A percentile compares a stretch with the other conserved stretches of the same genome.
phyloP scores from a whole-genome alignment of 2,888 invertebrate genomes.

The Oxystoma pomonae region DNA sequence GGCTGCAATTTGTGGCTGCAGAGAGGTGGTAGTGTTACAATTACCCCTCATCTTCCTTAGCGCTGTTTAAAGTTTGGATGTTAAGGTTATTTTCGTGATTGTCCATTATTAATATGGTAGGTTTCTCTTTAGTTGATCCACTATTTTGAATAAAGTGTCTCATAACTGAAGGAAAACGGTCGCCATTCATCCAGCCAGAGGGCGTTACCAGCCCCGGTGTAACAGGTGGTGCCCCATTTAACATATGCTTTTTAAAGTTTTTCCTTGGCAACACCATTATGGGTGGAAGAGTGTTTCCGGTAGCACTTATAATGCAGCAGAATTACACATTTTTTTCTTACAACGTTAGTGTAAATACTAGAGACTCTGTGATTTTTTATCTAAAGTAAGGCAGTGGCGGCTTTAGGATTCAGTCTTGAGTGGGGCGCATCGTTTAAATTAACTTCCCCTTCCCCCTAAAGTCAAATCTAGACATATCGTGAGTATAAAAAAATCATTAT shows the following conservation, averaged over 20 bases:
- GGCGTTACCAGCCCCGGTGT: neutral
- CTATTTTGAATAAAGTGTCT: no score
- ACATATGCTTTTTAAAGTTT: constrained; percentile 18
- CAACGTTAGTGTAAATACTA: no score
- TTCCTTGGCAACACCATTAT: constrained; percentile 7
- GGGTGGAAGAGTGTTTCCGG: constrained; percentile 8
- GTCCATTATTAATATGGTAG: constrained; percentile 33
- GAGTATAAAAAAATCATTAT: no score
- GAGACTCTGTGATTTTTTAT: constrained; percentile 8
- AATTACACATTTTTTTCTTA: no score
- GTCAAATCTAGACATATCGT: no score
- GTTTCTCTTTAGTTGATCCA: constrained; percentile 25
- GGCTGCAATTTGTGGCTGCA: no score
- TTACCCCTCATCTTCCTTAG: constrained; percentile 31
- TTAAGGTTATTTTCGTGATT: constrained; percentile 34
- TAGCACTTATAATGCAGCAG: constrained; percentile 10
- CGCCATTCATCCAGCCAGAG: neutral
- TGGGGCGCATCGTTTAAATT: constrained; percentile 7
- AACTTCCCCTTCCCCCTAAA: constrained; percentile 15
- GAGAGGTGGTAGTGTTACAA: constrained; percentile 45
- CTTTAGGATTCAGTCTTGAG: no score
- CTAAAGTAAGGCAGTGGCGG: constrained; percentile 1
- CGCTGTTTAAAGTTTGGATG: constrained; percentile 31
- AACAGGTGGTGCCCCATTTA: neutral
- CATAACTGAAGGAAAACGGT: constrained; percentile 1